A percentile compares a stretch with the other conserved stretches of the same genome.
These are phyloP conservation scores for Callaeas wilsoni DNA, from an alignment of 2,113 vertebrate species.

Conservation along the genomic window DNA sequence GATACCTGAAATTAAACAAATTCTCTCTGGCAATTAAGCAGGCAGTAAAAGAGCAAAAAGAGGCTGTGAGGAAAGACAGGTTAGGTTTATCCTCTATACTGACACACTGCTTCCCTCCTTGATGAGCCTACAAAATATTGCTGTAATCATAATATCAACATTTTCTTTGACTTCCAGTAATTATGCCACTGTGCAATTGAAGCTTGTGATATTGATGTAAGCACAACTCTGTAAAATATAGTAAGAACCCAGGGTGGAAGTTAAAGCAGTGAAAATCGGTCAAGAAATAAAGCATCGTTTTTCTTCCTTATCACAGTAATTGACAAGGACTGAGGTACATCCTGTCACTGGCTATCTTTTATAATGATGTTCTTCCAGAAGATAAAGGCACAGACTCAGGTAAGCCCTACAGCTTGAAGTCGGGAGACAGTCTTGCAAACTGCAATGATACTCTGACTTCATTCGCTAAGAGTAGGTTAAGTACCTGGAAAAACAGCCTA, in stretches of 20 bases:
- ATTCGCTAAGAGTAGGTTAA: conserved; percentile 9
- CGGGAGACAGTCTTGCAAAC: neutral
- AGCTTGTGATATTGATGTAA: conserved; percentile 15
- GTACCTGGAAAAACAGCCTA: conserved; percentile 62
- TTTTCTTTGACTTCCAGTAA: conserved; percentile 24
- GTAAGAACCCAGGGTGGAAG: neutral
- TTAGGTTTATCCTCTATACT: neutral
- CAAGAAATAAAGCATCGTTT: neutral
- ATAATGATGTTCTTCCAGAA: neutral
- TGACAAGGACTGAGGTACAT: neutral
- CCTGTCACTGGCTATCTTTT: neutral
- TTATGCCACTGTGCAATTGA: conserved; percentile 13
- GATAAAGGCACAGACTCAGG: neutral
- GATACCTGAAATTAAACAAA: conserved; percentile 50
- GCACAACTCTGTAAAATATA: neutral
- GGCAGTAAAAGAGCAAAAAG: neutral
- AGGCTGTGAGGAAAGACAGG: neutral
- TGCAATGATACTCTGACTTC: neutral
- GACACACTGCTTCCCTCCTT: neutral
- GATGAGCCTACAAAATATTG: neutral
- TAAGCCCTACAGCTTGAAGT: neutral
- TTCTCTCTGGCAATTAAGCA: conserved; percentile 43
- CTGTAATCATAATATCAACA: neutral
- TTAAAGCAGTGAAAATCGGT: neutral
- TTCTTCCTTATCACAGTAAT: conserved; percentile 8